Base-by-base conservation (phyloP, 1,140 invertebrate species). In the Drosophila mayri region DNA sequence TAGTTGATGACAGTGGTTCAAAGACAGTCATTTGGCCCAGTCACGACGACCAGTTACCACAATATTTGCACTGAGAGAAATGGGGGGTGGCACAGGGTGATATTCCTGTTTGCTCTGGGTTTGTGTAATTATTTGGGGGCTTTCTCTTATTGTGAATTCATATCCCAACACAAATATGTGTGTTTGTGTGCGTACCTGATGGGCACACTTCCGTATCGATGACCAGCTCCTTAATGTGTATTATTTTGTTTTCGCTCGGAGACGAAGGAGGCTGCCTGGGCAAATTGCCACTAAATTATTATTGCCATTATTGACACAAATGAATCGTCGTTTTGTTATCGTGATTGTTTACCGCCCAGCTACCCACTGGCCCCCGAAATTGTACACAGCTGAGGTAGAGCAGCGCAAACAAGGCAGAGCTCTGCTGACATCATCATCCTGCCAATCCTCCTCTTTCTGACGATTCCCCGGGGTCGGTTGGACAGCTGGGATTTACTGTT, bases 261-360 rank as follows among this genome's bases (percentile, higher is more conserved):
- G 50, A 54, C n/a, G 49, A 8, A 28, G 59, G 28, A 50, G 55
- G 76, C 68, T 68, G 74, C 67, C 65, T 64, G 73, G 73, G 72
- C 77, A 84, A 87, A 88, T 91, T 84, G 76, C 78, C 81, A 68
- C 78, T 77, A 88, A 91, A 91, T 91, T 91, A 91, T 91, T 91
- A 85, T 88, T 91, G 88, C 73, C 86, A 82, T 91, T 91, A 91
- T 91, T 91, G 88, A 85, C 78, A 81, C 71, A 85, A 90, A 81
- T 90, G 85, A 85, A 90, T 88, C 71, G 85, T 79, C 85, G 79
- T 90, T 84, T 88, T 90, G 70, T 85, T 90, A 83, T 68, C 65
- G 49, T 68, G 73, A 84, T 90, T 90, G 80, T 87, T 88, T 84
- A 90, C 76, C 54, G 58, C 73, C 68, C 64, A 54, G 14, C 20